These are phyloP conservation scores for Eumeta japonica DNA, from an alignment of 1,140 invertebrate species.

Conservation along the genomic window DNA sequence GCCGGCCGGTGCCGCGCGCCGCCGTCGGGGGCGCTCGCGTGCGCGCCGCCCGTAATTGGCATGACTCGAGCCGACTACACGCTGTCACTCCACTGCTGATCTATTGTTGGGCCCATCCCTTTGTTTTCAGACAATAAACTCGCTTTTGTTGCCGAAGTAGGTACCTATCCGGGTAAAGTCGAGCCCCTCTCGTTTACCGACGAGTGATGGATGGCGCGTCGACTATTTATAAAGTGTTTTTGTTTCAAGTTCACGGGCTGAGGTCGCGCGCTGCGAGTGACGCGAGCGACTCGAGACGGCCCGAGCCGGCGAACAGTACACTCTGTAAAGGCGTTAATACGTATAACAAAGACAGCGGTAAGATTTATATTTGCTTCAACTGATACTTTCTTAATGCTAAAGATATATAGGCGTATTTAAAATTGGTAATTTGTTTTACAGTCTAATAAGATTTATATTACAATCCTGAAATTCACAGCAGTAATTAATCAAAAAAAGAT, in stretches of 20 bases:
- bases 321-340: background rate
- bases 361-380: too few relatives aligned
- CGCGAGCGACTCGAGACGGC: background rate
- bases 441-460: too few relatives aligned
- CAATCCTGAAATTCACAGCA: too few relatives aligned
- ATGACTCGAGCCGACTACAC: conserved; percentile 18
- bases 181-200: conserved; percentile 16
- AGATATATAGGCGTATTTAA: too few relatives aligned
- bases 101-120: conserved; percentile 26
- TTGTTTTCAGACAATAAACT: conserved; percentile 48
- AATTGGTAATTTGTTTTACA: too few relatives aligned
- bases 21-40: too few relatives aligned
- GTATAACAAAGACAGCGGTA: too few relatives aligned
- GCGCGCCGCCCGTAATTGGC: conserved; percentile 46
- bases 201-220: conserved; percentile 24
- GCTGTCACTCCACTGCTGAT: conserved; percentile 30
- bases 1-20: too few relatives aligned
- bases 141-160: conserved; percentile 39
- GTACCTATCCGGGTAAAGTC: conserved; percentile 18
- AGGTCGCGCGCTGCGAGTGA: conserved; percentile 13
- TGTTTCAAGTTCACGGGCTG: conserved; percentile 23
- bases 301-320: background rate
- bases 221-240: conserved; percentile 25
- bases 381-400: too few relatives aligned
- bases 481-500: too few relatives aligned